These are phyloP conservation scores for Spheniscus humboldti DNA, from an alignment of 2,797 vertebrate genomes.

Conservation along the genomic window DNA sequence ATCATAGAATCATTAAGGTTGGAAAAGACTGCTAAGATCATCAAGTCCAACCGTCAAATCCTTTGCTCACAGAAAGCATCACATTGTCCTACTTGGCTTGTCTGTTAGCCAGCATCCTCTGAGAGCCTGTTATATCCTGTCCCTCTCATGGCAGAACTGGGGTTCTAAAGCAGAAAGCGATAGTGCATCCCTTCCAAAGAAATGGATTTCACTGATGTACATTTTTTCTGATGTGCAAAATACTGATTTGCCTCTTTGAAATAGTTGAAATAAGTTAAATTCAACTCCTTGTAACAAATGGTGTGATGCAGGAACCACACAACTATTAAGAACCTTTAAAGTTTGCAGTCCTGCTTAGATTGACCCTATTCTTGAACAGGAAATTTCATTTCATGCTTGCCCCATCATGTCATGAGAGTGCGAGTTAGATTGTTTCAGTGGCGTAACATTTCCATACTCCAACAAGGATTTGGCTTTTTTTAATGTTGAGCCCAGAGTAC, in stretches of 20 bases:
- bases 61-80: not conserved
- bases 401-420: not conserved
- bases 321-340: not conserved
- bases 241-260: not conserved
- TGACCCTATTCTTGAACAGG: not conserved
- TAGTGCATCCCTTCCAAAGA: not conserved
- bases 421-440: not conserved
- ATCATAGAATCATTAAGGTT: too few species aligned
- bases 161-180: not conserved
- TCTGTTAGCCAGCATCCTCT: not conserved
- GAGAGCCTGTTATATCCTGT: not conserved
- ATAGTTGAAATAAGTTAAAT: not conserved
- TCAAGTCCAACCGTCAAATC: not conserved
- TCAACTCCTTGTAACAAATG: not conserved
- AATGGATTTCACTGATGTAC: not conserved
- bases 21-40: too few species aligned
- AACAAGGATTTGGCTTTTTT: not conserved
- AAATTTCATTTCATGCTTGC: not conserved
- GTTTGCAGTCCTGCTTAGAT: not conserved
- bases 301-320: not conserved
- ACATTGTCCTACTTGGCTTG: not conserved
- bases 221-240: not conserved
- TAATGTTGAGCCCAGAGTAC: not conserved
- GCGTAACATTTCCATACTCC: not conserved
- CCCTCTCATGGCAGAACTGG: not conserved